Percentiles rank a stretch among this genome's conserved stretches.
These are phyloP conservation scores for Epinotia bilunana DNA, from an alignment of 2,888 invertebrate genomes.

Conservation along the genomic window DNA sequence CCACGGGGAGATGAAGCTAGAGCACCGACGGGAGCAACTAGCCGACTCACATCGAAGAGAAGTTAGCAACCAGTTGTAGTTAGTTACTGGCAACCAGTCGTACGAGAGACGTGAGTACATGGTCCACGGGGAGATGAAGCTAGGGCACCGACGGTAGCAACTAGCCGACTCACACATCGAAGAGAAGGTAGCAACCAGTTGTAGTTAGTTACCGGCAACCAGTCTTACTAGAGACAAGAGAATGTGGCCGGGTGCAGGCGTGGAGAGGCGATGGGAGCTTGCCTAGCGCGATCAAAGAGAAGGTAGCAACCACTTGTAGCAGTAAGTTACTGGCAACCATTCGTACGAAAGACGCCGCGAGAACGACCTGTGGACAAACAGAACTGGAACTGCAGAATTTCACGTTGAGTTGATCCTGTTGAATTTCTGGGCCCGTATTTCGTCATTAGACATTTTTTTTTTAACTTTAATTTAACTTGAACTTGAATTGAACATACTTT, in stretches of 20 bases:
- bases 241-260: too few relatives aligned
- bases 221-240: not conserved
- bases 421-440: too few relatives aligned
- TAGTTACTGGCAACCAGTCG: not conserved
- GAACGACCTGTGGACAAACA: too few relatives aligned
- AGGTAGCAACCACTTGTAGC: not conserved
- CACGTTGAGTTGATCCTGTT: too few relatives aligned
- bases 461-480: too few relatives aligned
- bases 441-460: too few relatives aligned
- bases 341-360: not conserved
- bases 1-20: slow-evolving; percentile 98
- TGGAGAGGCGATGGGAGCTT: not conserved
- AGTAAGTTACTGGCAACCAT: not conserved
- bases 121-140: slow-evolving; percentile 98
- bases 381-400: too few relatives aligned
- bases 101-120: slow-evolving; percentile 91
- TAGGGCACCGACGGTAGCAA: slow-evolving; percentile 94
- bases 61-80: slow-evolving; percentile 58
- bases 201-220: not conserved
- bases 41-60: slow-evolving; percentile 95
- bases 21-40: slow-evolving; percentile 94
- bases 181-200: slow-evolving; percentile 84
- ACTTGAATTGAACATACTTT: too few relatives aligned
- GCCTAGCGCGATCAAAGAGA: not conserved
- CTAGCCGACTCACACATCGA: slow-evolving; percentile 95